A percentile compares a stretch with the other conserved stretches of the same genome.
phyloP scores from a whole-genome alignment of 2,888 invertebrate species.

The Urechis unicinctus region DNA sequence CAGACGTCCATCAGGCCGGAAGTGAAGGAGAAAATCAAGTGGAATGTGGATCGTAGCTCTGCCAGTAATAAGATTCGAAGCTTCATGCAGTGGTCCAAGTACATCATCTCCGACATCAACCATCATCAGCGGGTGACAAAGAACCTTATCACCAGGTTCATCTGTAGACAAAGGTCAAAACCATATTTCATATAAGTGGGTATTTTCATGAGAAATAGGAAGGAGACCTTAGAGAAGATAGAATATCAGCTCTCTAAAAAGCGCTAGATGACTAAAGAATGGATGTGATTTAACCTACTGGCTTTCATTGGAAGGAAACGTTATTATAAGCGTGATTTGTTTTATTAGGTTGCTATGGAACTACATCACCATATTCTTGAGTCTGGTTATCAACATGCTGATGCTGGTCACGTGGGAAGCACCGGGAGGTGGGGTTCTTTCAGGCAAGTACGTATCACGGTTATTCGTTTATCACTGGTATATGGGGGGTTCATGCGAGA shows the following conservation, averaged over 20 bases:
- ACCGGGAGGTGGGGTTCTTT: too few species aligned
- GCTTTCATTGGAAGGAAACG: too few species aligned
- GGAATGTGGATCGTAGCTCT: neutral
- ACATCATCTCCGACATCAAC: neutral
- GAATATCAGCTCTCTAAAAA: too few species aligned
- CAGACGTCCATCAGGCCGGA: too few species aligned
- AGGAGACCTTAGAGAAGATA: too few species aligned
- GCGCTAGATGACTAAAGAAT: too few species aligned
- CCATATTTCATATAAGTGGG: neutral
- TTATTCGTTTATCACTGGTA: too few species aligned
- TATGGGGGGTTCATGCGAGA: too few species aligned
- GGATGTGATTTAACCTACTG: too few species aligned
- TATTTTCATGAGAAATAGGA: neutral
- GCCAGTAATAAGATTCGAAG: neutral
- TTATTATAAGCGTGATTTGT: too few species aligned
- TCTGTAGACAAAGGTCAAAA: neutral
- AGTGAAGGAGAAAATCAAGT: neutral
- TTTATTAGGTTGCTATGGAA: too few species aligned
- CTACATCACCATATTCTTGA: neutral
- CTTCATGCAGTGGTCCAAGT: neutral
- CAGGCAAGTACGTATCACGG: too few species aligned
- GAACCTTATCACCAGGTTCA: neutral
- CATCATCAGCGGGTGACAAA: neutral
- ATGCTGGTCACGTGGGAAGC: neutral
- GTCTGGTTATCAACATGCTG: neutral